These are phyloP conservation scores for Bungarus multicinctus DNA, from an alignment of 2,113 vertebrate genomes.

Conservation along the genomic window DNA sequence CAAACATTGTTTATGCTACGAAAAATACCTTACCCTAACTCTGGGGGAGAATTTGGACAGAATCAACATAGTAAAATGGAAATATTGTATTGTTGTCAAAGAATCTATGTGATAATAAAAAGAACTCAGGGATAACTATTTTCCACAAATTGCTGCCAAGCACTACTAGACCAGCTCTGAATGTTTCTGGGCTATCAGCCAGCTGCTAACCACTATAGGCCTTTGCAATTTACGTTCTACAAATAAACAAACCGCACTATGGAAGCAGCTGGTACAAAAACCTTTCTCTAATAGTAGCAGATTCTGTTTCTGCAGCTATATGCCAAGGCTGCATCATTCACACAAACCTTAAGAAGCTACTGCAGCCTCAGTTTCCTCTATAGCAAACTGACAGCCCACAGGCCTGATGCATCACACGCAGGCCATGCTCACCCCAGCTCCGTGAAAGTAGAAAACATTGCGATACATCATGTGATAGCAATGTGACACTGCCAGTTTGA, in stretches of 20 bases:
- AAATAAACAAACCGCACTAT: slow-evolving; percentile 31
- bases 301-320: slow-evolving; percentile 4
- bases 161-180: slow-evolving; percentile 50
- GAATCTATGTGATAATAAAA: slow-evolving; percentile 57
- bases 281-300: slow-evolving; percentile 32
- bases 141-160: slow-evolving; percentile 60
- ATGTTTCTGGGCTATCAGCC: slow-evolving; percentile 63
- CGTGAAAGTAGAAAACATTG: too few species aligned
- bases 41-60: not conserved
- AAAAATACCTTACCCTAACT: not conserved
- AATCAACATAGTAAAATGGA: slow-evolving; percentile 30
- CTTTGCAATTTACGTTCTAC: slow-evolving; percentile 53
- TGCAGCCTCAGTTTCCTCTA: not conserved
- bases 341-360: not conserved
- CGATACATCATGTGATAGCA: too few species aligned
- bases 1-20: not conserved
- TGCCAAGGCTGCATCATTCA: fast-evolving
- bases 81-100: slow-evolving; percentile 41
- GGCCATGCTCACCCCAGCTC: too few species aligned
- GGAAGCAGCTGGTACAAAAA: not conserved
- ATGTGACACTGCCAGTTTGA: too few species aligned
- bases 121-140: slow-evolving; percentile 61
- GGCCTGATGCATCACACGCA: too few species aligned
- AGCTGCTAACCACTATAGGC: slow-evolving; percentile 60
- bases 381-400: not conserved